Evolutionary conservation across 92 coral and sea anemone genomes (phyloP).

Genomic region (Scolanthus callimorphus): DNA sequence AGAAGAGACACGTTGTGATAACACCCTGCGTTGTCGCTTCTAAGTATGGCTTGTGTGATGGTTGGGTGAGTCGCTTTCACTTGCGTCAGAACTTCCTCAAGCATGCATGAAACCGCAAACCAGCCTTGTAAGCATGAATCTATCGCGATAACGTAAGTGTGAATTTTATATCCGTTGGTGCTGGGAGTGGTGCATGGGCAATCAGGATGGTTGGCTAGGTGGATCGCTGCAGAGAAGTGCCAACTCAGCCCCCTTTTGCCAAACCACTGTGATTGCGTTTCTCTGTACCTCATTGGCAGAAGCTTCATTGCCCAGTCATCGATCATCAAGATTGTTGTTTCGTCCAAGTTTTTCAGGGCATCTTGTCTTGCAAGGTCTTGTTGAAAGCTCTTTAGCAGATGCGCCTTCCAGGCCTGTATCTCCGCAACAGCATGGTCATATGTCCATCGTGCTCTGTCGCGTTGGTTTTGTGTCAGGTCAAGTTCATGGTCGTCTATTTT

Average conservation of each 20-base stretch:
- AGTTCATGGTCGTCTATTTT: constrained; percentile 10
- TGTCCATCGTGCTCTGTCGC: constrained; percentile 37
- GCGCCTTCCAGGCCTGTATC: constrained; percentile 44
- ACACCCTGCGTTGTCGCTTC: constrained; percentile 50
- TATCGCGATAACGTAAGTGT: constrained; percentile 17
- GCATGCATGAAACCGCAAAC: constrained; percentile 39
- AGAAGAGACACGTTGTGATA: constrained; percentile 32
- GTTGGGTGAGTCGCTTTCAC: constrained; percentile 29
- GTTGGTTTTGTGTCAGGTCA: constrained; percentile 10
- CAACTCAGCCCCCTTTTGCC: constrained; percentile 38
- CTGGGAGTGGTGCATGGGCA: constrained; percentile 1
- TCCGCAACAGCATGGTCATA: constrained; percentile 17
- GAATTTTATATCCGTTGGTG: constrained; percentile 9
- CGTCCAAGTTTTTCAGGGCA: constrained; percentile 4
- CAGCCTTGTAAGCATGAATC: constrained; percentile 37
- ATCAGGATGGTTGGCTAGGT: constrained; percentile 27
- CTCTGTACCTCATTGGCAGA: constrained; percentile 38
- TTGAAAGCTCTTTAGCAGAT: constrained; percentile 28
- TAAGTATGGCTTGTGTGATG: constrained; percentile 14
- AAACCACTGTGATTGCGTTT: constrained; percentile 51
- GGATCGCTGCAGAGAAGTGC: constrained; percentile 47
- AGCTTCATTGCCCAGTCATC: constrained; percentile 56
- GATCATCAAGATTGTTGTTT: constrained; percentile 23
- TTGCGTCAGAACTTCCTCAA: constrained; percentile 27
- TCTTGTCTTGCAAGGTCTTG: constrained; percentile 48